Conservation (phyloP, 2,797 vertebrate species). For the Urophycis tenuis region DNA sequence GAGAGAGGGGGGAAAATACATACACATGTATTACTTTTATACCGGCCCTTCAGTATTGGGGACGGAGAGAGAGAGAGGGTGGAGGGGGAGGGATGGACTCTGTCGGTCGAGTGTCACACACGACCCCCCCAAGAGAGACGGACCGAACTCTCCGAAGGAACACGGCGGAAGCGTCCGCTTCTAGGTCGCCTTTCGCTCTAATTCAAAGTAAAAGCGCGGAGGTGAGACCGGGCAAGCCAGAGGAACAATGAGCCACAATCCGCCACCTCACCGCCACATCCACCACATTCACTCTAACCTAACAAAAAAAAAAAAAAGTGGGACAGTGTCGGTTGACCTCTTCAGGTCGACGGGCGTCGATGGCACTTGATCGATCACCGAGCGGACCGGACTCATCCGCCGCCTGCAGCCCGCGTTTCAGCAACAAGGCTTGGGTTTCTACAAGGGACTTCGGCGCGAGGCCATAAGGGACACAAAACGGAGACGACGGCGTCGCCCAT, state of each 20-base stretch:
- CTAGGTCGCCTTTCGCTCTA: neutral
- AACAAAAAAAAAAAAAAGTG: too few relatives aligned
- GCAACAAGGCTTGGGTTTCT: neutral
- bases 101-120: neutral
- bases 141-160: neutral
- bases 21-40: neutral
- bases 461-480: too few relatives aligned
- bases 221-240: neutral
- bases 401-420: neutral
- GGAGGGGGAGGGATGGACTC: neutral
- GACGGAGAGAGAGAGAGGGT: neutral
- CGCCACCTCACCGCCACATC: constrained; percentile 9
- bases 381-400: neutral
- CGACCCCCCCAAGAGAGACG: neutral
- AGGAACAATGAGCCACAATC: neutral
- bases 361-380: neutral
- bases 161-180: neutral
- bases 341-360: too few relatives aligned
- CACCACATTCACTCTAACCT: constrained; percentile 12
- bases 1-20: constrained; percentile 9
- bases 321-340: too few relatives aligned
- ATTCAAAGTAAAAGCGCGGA: neutral
- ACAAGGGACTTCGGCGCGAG: too few relatives aligned
- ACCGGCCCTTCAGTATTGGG: neutral
- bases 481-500: neutral